Conservation (phyloP, 2,797 vertebrate genomes). For the Hypotaenidia philippensis region DNA sequence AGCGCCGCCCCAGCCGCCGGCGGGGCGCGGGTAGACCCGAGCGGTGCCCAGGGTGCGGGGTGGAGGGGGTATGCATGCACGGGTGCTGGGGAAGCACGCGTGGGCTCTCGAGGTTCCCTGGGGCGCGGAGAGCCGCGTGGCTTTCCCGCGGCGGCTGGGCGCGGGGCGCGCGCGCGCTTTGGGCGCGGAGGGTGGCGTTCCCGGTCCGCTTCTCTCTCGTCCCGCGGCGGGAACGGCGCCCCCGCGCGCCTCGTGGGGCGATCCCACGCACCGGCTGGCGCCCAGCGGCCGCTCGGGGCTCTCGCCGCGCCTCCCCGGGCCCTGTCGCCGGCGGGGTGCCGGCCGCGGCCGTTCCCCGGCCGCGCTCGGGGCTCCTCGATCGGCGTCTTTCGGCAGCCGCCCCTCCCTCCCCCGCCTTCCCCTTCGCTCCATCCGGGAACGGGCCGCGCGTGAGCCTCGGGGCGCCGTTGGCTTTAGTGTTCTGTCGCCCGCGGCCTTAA, state of each 20-base stretch:
- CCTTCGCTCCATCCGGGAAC: no score
- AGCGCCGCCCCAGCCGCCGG: rapidly evolving
- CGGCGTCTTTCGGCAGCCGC: no score
- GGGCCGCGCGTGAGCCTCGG: rapidly evolving
- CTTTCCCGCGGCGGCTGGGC: neutral
- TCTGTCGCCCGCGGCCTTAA: rapidly evolving
- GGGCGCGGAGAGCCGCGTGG: neutral
- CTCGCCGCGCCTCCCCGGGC: neutral
- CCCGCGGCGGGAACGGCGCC: neutral
- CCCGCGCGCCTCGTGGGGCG: neutral
- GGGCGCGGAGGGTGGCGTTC: neutral
- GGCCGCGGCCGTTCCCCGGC: neutral
- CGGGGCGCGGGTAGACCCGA: neutral
- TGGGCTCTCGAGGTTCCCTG: rapidly evolving
- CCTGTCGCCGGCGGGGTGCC: neutral
- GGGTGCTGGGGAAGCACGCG: no score
- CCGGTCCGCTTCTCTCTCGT: no score
- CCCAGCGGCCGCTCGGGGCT: neutral
- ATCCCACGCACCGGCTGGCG: neutral
- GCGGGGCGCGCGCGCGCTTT: neutral
- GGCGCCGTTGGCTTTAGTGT: rapidly evolving
- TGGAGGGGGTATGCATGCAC: no score
- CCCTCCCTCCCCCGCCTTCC: no score
- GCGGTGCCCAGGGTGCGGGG: neutral
- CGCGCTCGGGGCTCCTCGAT: no score